Base-by-base conservation (phyloP, 2,113 vertebrate species). In the Montifringilla adamsi region DNA sequence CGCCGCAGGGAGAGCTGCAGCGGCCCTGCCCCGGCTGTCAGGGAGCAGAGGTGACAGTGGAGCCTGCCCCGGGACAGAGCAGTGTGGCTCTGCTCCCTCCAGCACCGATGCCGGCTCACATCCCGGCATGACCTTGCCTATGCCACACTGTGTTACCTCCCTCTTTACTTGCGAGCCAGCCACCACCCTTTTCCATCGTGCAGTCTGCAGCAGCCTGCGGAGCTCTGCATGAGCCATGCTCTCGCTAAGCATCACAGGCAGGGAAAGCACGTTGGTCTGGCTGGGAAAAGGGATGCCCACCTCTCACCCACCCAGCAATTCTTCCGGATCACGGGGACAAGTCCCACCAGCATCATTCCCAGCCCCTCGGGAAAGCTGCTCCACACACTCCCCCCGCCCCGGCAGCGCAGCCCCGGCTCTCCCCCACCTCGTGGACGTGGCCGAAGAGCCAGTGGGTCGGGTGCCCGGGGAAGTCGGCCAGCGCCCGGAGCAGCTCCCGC, bases 401-500 rank as follows among this genome's bases (percentile, higher is more conserved):
- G 50, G 64, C 60, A 11, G 35, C 1, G 41, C 81, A 35, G 24
- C 9, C 17, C 49, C 67, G 52, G 15, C 20, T 83, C 33, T 49
- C 8, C 15, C 94, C 23, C 97, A 99, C 98, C 98, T 99, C 97
- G 0, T 86, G 93, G 11, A 98, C 87, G 50, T 99, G 97, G 7
- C 98, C 98, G 3, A 97, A 96, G 12, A 99, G 95, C 98, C 98
- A 99, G 76, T 99, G 98, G 0, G 90, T 85, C 2, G 98, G 98
- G 16, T 98, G 96, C 3, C 98, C 98, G 15, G 98, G 97, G 68
- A 99, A 99, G 14, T 50, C 84, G 28, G 97, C 95, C 83, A 99
- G 69, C 10, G 95, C 97, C 31, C 84, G 88, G 64, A 96, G 83
- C 82, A 98, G 89, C 82, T 86, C 96, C 86, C 94, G 96, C 28